These are phyloP conservation scores for Zaprionus ghesquierei DNA, from an alignment of 1,140 invertebrate genomes.

Conservation along the genomic window DNA sequence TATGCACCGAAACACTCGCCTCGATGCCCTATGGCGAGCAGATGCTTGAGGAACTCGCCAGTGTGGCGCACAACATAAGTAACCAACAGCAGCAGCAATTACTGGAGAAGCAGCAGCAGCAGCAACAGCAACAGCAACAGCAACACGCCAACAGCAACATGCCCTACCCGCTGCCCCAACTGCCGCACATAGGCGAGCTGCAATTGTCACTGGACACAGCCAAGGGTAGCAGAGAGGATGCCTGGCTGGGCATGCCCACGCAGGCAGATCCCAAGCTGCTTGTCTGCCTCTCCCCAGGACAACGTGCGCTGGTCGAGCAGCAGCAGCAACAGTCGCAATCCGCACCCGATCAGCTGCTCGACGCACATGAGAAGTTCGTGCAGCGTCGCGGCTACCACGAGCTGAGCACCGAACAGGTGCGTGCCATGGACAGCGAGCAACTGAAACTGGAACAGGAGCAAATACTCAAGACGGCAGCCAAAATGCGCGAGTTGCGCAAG, in stretches of 20 bases:
- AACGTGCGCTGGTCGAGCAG: constrained; percentile 84
- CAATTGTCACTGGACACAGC: constrained; percentile 41
- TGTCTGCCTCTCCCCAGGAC: constrained; percentile 88
- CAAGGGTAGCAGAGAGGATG: constrained; percentile 11
- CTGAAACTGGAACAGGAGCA: constrained; percentile 60
- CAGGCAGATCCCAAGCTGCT: constrained; percentile 85
- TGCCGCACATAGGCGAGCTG: constrained; percentile 70
- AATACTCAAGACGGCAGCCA: constrained; percentile 70
- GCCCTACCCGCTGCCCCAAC: constrained; percentile 70
- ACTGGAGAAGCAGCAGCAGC: constrained; percentile 2
- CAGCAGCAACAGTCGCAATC: constrained; percentile 66
- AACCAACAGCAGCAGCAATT: constrained; percentile 40
- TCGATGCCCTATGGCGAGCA: constrained; percentile 86
- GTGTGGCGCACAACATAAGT: constrained; percentile 85
- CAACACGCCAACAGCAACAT: constrained; percentile 32
- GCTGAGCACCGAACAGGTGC: constrained; percentile 66
- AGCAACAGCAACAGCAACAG: background rate
- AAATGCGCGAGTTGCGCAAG: constrained; percentile 81
- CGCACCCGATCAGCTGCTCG: constrained; percentile 85
- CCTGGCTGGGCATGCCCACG: constrained; percentile 86
- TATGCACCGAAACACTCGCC: constrained; percentile 86
- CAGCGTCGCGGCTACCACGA: constrained; percentile 86
- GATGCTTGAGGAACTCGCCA: constrained; percentile 87
- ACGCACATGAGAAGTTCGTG: constrained; percentile 87
- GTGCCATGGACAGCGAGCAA: constrained; percentile 57